Percentiles rank a stretch among this genome's conserved stretches.
Conservation (phyloP, 30 jellyfish, hydroid and myxozoan genomes). For the Hydractinia echinata region DNA sequence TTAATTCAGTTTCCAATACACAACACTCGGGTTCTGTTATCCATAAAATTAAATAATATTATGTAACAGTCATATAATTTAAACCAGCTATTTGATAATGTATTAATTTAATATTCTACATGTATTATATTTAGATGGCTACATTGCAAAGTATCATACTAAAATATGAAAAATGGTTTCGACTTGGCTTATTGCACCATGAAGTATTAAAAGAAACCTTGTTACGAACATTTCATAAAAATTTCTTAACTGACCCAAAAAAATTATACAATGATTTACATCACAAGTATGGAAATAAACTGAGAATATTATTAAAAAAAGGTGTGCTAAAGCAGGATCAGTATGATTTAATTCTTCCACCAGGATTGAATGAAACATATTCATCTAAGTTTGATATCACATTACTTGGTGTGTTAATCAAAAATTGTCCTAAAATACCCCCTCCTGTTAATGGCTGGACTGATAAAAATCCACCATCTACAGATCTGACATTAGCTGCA, state of each 20-base stretch:
- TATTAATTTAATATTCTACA: too few relatives aligned
- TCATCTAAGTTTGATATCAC: not conserved
- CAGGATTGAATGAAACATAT: constrained; percentile 6
- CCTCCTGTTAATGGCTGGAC: constrained; percentile 5
- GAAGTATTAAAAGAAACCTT: not conserved
- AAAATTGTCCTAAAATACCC: not conserved
- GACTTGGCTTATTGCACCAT: not conserved
- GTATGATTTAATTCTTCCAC: not conserved
- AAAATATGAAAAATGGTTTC: not conserved
- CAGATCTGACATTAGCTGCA: constrained; percentile 5
- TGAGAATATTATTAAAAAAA: not conserved
- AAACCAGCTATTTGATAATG: too few relatives aligned
- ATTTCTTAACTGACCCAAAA: not conserved
- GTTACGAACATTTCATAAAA: not conserved
- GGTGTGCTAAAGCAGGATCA: not conserved
- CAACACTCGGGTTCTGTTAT: too few relatives aligned
- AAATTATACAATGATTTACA: not conserved
- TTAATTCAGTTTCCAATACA: too few relatives aligned
- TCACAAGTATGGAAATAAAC: not conserved
- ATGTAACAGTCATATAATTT: too few relatives aligned
- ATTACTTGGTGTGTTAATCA: not conserved
- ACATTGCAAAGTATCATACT: not conserved
- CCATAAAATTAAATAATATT: too few relatives aligned
- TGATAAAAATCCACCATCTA: not conserved
- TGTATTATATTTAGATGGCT: too few relatives aligned